A percentile compares a stretch with the other conserved stretches of the same genome.
These are phyloP conservation scores for Leptopilina myrica DNA, from an alignment of 2,888 invertebrate genomes.

Conservation along the genomic window DNA sequence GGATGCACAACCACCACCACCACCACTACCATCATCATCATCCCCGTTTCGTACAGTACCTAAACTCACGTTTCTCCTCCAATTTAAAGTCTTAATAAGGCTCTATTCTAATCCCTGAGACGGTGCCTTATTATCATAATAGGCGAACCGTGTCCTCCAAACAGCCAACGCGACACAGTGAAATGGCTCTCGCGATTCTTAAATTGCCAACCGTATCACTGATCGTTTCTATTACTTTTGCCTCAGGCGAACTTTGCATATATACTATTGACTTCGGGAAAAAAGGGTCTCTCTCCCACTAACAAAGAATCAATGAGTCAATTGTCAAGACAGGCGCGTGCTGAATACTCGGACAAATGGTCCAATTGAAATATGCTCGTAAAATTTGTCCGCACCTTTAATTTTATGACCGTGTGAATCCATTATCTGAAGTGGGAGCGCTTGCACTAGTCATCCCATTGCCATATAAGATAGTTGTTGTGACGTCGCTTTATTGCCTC, in stretches of 20 bases:
- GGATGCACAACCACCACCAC: constrained; percentile 72
- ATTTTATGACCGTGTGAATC: constrained; percentile 74
- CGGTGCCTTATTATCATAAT: constrained; percentile 56
- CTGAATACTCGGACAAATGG: constrained; percentile 48
- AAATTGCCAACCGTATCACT: constrained; percentile 38
- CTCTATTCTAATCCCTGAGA: constrained; percentile 67
- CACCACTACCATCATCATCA: constrained; percentile 57
- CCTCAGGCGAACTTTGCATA: constrained; percentile 21
- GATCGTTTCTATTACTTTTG: constrained; percentile 41
- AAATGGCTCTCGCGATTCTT: constrained; percentile 38
- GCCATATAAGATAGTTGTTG: constrained; percentile 57
- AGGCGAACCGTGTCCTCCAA: constrained; percentile 49
- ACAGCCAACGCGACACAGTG: constrained; percentile 45
- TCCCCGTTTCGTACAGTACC: constrained; percentile 55
- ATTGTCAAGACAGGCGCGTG: constrained; percentile 49
- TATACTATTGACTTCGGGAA: background rate
- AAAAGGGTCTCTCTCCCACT: too few species aligned
- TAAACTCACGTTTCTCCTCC: constrained; percentile 58
- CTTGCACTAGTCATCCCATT: constrained; percentile 52
- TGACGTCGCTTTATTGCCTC: constrained; percentile 74
- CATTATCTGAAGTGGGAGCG: constrained; percentile 73
- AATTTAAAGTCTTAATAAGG: constrained; percentile 74
- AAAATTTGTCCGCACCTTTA: constrained; percentile 74
- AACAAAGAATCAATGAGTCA: constrained; percentile 15
- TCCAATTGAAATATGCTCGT: constrained; percentile 54